phyloP scores from a whole-genome alignment of 1,140 invertebrate genomes.

The Heliconius melpomene region DNA sequence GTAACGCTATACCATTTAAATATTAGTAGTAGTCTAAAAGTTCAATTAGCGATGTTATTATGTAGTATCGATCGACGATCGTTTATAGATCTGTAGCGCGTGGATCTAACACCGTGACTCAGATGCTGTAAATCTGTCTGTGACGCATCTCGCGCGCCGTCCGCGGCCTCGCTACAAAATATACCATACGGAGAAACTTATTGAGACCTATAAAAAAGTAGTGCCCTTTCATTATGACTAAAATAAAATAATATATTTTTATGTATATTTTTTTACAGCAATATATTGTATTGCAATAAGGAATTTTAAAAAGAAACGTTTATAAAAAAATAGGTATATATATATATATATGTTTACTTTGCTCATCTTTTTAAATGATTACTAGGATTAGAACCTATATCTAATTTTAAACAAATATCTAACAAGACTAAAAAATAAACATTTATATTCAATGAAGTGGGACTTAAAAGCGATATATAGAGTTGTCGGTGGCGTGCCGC shows the following conservation, averaged over 20 bases:
- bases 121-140: slow-evolving; percentile 3
- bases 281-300: no score
- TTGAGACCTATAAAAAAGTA: neutral
- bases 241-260: neutral
- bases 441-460: neutral
- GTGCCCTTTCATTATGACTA: no score
- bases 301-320: no score
- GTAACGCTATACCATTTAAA: neutral
- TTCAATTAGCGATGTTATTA: neutral
- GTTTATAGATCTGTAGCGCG: neutral
- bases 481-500: neutral
- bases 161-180: neutral
- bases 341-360: no score
- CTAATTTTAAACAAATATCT: no score
- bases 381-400: no score
- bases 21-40: neutral
- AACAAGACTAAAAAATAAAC: neutral
- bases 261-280: neutral
- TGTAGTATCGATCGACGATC: neutral
- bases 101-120: neutral
- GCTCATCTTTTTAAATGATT: no score
- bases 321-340: no score
- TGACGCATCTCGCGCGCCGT: neutral
- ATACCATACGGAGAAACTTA: neutral
- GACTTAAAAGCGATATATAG: neutral